Conservation (phyloP, 1,140 invertebrate genomes). For the Eupeodes corollae region DNA sequence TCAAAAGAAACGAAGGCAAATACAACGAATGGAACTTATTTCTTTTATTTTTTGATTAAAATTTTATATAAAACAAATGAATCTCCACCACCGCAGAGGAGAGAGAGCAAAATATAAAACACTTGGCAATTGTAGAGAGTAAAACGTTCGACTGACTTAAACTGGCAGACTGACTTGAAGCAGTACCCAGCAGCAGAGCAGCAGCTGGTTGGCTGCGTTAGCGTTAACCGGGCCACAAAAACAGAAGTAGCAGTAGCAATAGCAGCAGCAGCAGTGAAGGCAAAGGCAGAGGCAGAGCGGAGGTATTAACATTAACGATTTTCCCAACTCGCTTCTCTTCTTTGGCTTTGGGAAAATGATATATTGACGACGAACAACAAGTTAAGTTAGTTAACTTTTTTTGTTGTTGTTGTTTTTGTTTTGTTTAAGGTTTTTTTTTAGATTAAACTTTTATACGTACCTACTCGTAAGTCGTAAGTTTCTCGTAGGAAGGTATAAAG, state of each 20-base stretch:
- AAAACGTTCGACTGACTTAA: constrained; percentile 35
- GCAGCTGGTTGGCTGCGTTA: constrained; percentile 5
- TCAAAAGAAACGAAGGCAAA: no score
- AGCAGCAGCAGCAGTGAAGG: constrained; percentile 10
- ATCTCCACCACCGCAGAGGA: constrained; percentile 6
- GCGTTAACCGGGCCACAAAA: constrained; percentile 6
- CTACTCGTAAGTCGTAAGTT: no score
- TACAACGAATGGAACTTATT: no score
- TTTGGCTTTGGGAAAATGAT: no score
- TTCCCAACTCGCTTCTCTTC: no score
- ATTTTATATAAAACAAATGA: not conserved
- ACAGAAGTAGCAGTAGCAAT: constrained; percentile 7
- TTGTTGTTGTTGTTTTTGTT: no score
- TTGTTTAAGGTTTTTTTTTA: no score
- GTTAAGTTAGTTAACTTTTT: no score
- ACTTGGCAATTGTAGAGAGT: not conserved
- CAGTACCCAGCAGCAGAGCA: constrained; percentile 8
- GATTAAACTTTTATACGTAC: no score
- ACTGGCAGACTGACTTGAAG: constrained; percentile 12
- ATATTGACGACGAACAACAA: no score
- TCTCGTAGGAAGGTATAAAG: no score
- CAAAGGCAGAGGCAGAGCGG: not conserved
- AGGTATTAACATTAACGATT: not conserved
- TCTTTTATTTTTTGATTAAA: not conserved
- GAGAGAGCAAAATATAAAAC: constrained; percentile 22